Evolutionary conservation across 30 jellyfish, hydroid and myxozoan species (phyloP), one percentile per base, ranked within the genome.

Genomic region (Mastigias papua): DNA sequence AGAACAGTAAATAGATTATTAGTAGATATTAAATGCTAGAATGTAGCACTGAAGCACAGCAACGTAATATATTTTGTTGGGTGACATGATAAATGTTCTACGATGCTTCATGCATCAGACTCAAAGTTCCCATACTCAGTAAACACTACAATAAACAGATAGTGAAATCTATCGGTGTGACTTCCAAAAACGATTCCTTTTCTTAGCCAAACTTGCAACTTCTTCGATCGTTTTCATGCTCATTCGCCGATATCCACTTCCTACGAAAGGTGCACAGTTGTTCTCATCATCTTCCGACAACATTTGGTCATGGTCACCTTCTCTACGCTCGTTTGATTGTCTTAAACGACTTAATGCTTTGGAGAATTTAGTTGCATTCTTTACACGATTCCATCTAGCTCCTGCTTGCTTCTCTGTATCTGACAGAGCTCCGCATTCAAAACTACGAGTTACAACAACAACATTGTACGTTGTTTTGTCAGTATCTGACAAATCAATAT

Each of bases 231-330:
- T 73, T 49, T 75, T 49, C 92, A 85, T 70, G 79, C 88, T 85
- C 60, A 85, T 69, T 61, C 81, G 58, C 27, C 94, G 88, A 62
- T 73, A 85, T 42, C 94, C 94, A 70, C 94, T 61, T 2, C 83
- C 85, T 17, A 85, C 46, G 23, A 29, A 78, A 31, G 69, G 70
- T 1, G 65, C 32, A 25, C 34, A 29, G 15, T 1, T 34, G 25
- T 26, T 58, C 27, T 32, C 80, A 20, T 34, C 80, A 30, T 63
- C 69, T 16, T n/a, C 80, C 11, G 20, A 37, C 23, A 62, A 10
- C 4, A 8, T 63, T 28, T 9, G 57, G 21, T 32, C 67, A 20
- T 48, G 49, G 81, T 35, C 74, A 37, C 37, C 54, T 34, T 82
- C 92, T 30, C 51, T 25, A 7, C 48, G 73, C 25, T 25, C 71